Evolutionary conservation across 1,140 invertebrate genomes (phyloP), one percentile per base, ranked within the genome.

Genomic region (Ladona fulva): DNA sequence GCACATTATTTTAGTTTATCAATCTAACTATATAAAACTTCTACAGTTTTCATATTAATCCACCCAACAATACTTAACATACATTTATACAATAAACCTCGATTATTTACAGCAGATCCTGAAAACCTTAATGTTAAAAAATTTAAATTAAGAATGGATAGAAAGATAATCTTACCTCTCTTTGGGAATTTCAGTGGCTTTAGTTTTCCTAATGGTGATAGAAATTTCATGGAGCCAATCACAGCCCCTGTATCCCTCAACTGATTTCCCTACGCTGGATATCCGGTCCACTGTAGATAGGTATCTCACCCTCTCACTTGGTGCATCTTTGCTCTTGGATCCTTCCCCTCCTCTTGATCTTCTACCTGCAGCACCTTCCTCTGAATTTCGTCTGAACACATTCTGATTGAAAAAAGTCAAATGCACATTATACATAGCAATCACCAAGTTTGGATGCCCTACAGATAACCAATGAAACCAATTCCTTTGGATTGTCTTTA

Each of bases 151-250:
- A 11, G 44, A 11, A 19, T 11, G 19, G 44, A 24, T 8, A 22
- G 25, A 25, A 52, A 52, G n/a, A n/a, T n/a, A n/a, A n/a, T n/a
- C 79, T 79, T 81, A 87, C 87, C 92, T 90, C 82, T 95, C 94
- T 84, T 93, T 90, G 0, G 89, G 88, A 79, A 94, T 88, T 74
- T 88, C 88, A 0, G 91, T 91, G 74, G 86, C 86, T 82, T 92
- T 92, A 59, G 90, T 89, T 77, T 90, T 91, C 24, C 93, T 87
- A 12, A 97, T 90, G 0, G 94, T 95, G 75, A 97, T 91, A 10
- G 95, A 96, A 42, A 97, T 89, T 86, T 97, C 95, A 82, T 96
- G 93, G 75, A 97, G 87, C 90, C 93, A 95, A 85, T 97, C 95
- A 87, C 95, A 97, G 29, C 95, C 87, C 80, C 85, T 84, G 24